These are phyloP conservation scores for Diadegma fenestrale DNA, from an alignment of 2,888 invertebrate species.

Conservation along the genomic window DNA sequence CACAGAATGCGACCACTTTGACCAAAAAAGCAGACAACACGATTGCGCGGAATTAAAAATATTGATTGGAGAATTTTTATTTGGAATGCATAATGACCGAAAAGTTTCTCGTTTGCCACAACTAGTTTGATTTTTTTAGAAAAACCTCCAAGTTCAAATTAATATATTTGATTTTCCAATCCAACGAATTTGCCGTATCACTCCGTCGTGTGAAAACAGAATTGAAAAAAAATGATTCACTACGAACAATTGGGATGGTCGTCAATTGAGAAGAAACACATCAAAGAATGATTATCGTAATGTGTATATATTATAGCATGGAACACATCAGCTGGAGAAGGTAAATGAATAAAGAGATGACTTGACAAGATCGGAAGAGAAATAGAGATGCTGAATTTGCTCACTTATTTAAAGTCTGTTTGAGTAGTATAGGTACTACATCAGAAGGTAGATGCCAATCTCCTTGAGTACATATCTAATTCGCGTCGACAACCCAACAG, in stretches of 20 bases:
- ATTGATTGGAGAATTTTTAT: too few species aligned
- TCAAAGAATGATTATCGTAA: not conserved
- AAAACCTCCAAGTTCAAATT: not conserved
- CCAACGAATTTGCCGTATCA: not conserved
- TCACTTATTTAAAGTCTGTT: constrained; percentile 27
- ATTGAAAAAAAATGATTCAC: not conserved
- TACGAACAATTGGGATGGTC: not conserved
- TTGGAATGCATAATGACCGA: too few species aligned
- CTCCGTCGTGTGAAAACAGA: not conserved
- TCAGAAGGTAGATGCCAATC: constrained; percentile 20
- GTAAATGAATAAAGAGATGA: not conserved
- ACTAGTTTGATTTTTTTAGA: too few species aligned
- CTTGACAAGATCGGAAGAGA: not conserved
- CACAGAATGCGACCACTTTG: not conserved
- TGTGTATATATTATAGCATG: not conserved
- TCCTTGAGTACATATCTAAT: constrained; percentile 19
- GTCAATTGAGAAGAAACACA: not conserved
- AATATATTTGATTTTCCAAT: not conserved
- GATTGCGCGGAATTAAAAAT: too few species aligned
- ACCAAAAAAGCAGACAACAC: too few species aligned
- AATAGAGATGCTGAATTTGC: constrained; percentile 6
- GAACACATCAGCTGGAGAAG: not conserved
- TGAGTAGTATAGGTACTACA: constrained; percentile 4
- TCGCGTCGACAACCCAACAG: constrained; percentile 32
- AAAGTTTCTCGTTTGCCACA: too few species aligned